Evolutionary conservation across 1,140 invertebrate species (phyloP).

Genomic region (Trichonephila clavipes): DNA sequence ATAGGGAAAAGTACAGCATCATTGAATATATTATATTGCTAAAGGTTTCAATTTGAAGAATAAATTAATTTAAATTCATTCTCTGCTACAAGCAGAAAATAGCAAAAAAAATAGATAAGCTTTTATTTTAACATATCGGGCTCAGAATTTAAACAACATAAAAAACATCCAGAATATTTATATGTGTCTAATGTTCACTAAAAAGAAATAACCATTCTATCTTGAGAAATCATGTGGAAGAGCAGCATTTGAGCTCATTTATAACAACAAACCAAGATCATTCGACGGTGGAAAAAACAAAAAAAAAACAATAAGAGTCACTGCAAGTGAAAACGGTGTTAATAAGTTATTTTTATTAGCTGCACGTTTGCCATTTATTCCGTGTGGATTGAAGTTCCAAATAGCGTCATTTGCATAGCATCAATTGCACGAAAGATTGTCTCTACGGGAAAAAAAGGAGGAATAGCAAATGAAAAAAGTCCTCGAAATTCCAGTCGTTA

Average conservation of each 20-base stretch:
- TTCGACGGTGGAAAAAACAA: not conserved
- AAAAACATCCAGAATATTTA: not conserved
- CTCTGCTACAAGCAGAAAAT: too few relatives aligned
- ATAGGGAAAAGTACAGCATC: too few relatives aligned
- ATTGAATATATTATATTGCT: too few relatives aligned
- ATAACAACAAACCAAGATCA: slow-evolving; percentile 2
- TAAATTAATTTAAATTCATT: too few relatives aligned
- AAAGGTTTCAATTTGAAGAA: too few relatives aligned
- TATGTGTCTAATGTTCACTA: not conserved
- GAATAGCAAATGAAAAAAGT: not conserved
- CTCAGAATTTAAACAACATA: too few relatives aligned
- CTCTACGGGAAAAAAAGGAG: not conserved
- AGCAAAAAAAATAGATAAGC: too few relatives aligned
- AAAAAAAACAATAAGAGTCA: not conserved
- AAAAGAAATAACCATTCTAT: not conserved
- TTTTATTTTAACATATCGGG: too few relatives aligned
- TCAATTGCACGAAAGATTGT: slow-evolving; percentile 29
- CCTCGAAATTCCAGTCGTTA: not conserved
- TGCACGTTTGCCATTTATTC: slow-evolving; percentile 30
- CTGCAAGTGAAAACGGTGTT: slow-evolving; percentile 16
- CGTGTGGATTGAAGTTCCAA: not conserved
- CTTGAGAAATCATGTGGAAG: not conserved
- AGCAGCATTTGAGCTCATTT: not conserved
- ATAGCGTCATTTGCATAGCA: slow-evolving; percentile 22
- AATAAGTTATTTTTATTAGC: slow-evolving; percentile 32